These are phyloP conservation scores for Stylophora pistillata DNA, from an alignment of 64 coral and sea anemone genomes.

Conservation along the genomic window DNA sequence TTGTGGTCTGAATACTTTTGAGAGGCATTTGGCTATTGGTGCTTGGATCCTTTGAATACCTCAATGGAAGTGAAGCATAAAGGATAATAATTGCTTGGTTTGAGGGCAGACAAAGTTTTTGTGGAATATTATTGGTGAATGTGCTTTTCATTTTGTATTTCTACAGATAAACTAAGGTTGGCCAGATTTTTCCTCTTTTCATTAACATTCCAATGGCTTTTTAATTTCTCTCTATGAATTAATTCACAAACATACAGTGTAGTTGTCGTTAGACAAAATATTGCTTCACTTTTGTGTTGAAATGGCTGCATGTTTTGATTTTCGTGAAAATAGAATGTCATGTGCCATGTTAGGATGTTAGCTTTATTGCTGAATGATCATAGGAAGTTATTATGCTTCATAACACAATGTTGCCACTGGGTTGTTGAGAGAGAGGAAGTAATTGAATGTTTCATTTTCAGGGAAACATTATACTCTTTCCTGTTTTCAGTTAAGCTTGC, in stretches of 20 bases:
- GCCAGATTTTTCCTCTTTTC: background rate
- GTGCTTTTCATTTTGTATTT: background rate
- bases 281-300: background rate
- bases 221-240: background rate
- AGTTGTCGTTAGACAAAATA: background rate
- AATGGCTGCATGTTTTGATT: background rate
- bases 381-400: too few relatives aligned
- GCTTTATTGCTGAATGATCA: too few relatives aligned
- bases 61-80: slow-evolving; percentile 4
- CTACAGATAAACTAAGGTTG: background rate
- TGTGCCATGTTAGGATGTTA: too few relatives aligned
- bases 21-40: background rate
- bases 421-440: background rate
- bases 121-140: background rate
- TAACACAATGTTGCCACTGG: background rate
- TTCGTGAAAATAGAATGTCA: background rate
- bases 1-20: too few relatives aligned
- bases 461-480: background rate
- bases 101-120: background rate
- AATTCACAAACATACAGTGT: background rate
- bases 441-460: background rate
- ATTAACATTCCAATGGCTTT: background rate
- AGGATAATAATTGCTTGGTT: background rate
- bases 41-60: slow-evolving; percentile 1
- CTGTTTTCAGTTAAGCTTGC: background rate